Evolutionary conservation across 2,113 vertebrate genomes (phyloP).

Genomic region (Gracilinanus agilis): DNA sequence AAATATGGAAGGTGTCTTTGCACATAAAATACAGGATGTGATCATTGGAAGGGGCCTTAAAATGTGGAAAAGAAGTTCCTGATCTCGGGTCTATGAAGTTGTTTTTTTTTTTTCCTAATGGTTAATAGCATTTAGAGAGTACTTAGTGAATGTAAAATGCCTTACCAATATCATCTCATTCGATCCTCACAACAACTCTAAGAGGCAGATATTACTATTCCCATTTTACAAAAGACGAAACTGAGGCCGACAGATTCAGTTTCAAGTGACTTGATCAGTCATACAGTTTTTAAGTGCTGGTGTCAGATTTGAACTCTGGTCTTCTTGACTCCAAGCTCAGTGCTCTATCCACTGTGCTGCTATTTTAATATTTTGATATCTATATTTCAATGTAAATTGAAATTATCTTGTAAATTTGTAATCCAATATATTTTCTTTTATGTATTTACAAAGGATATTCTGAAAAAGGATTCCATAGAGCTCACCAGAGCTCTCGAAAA

Average conservation of each 20-base stretch:
- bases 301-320: not conserved
- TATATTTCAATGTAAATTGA: not conserved
- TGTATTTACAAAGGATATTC: not conserved
- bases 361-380: not conserved
- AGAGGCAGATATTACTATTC: fast-evolving
- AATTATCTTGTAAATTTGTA: not conserved
- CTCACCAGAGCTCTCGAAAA: not conserved
- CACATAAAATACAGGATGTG: not conserved
- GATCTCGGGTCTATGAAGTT: not conserved
- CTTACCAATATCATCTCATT: fast-evolving
- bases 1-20: not conserved
- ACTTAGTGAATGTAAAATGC: not conserved
- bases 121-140: not conserved
- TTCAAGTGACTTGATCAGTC: not conserved
- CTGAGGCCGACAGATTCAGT: fast-evolving
- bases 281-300: not conserved
- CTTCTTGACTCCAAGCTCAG: not conserved
- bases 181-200: not conserved
- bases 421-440: not conserved
- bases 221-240: fast-evolving
- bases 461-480: not conserved
- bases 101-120: not conserved
- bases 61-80: not conserved
- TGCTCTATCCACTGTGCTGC: not conserved
- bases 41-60: not conserved